These are phyloP conservation scores for Prochilodus magdalenae DNA, from an alignment of 2,113 vertebrate species.

Conservation along the genomic window DNA sequence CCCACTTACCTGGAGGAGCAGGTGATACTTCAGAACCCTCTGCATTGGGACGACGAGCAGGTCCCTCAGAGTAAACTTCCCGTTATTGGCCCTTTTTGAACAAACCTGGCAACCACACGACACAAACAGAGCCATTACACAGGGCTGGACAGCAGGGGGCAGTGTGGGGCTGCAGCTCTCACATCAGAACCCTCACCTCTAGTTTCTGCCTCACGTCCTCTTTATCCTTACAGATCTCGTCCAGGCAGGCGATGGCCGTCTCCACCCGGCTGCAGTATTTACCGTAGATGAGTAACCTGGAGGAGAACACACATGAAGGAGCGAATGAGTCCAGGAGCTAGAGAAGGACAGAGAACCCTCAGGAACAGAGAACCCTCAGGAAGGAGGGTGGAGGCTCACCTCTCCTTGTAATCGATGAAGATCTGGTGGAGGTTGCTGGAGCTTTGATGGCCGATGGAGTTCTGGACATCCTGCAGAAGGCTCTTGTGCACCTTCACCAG, in stretches of 20 bases:
- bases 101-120: conserved; percentile 82
- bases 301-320: no score
- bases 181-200: conserved; percentile 78
- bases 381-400: conserved; percentile 71
- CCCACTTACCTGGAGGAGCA: conserved; percentile 89
- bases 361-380: not conserved
- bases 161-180: conserved; percentile 17
- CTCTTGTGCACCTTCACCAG: conserved; percentile 92
- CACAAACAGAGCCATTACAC: conserved; percentile 10
- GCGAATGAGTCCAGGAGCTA: not conserved
- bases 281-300: conserved; percentile 93
- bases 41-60: conserved; percentile 98
- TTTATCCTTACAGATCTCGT: conserved; percentile 91
- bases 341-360: no score
- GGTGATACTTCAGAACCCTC: conserved; percentile 94
- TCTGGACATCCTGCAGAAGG: conserved; percentile 89
- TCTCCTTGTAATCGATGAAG: conserved; percentile 96
- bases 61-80: conserved; percentile 94
- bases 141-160: conserved; percentile 63
- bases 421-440: conserved; percentile 92
- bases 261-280: conserved; percentile 98
- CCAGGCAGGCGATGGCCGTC: conserved; percentile 87
- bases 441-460: conserved; percentile 88
- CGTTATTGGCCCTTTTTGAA: conserved; percentile 96
- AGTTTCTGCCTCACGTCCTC: conserved; percentile 94